These are phyloP conservation scores for Phaetusa simplex DNA, from an alignment of 2,113 vertebrate genomes.

Conservation along the genomic window DNA sequence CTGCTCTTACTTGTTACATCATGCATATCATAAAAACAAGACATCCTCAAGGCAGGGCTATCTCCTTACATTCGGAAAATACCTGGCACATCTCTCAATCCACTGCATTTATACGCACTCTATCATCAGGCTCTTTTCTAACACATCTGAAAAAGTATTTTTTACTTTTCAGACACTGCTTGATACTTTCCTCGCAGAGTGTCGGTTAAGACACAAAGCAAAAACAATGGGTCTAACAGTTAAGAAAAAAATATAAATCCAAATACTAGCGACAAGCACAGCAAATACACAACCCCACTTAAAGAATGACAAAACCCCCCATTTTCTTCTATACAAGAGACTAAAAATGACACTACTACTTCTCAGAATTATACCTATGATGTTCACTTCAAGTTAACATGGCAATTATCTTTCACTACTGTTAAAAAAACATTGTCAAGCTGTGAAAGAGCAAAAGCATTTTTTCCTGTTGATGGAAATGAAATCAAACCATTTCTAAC, in stretches of 20 bases:
- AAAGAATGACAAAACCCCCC: neutral
- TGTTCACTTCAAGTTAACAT: neutral
- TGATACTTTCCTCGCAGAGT: fast-evolving
- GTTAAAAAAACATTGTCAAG: neutral
- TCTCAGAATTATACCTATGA: neutral
- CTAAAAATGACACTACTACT: neutral
- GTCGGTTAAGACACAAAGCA: neutral
- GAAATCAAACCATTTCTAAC: neutral
- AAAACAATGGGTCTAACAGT: neutral
- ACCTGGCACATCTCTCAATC: neutral
- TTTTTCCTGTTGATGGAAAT: neutral
- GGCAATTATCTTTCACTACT: neutral
- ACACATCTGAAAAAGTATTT: neutral
- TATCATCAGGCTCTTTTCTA: neutral
- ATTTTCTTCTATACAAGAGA: neutral
- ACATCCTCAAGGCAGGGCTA: neutral
- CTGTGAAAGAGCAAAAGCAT: neutral
- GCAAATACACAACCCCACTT: neutral
- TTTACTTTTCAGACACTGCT: neutral
- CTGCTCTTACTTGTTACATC: neutral
- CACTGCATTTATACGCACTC: neutral
- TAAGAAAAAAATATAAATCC: neutral
- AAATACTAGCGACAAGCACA: neutral
- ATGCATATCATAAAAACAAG: neutral
- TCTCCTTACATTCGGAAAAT: neutral